Evolutionary conservation across 2,113 vertebrate genomes (phyloP).

Genomic region (Trichomycterus rosablanca): DNA sequence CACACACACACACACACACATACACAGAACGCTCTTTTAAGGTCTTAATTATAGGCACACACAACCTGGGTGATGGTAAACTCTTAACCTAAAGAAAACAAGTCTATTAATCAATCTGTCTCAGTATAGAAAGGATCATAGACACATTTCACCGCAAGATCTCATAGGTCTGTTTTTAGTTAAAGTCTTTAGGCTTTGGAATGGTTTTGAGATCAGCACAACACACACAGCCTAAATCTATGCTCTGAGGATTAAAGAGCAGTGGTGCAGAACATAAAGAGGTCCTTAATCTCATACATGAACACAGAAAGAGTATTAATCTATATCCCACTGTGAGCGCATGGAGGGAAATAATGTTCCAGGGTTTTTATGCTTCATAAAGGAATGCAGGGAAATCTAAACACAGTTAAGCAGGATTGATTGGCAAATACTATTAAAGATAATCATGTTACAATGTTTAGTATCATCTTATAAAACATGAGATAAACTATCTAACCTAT

Average conservation of each 20-base stretch:
- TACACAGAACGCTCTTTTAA: neutral
- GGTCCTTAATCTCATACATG: slow-evolving; percentile 19
- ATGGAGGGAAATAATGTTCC: slow-evolving; percentile 28
- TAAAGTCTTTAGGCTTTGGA: no score
- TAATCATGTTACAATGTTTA: no score
- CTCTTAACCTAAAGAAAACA: slow-evolving; percentile 6
- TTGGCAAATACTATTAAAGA: no score
- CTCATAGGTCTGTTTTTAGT: no score
- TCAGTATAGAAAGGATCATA: no score
- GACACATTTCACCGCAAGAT: no score
- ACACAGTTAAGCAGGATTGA: no score
- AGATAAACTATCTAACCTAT: no score
- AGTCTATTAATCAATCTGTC: neutral
- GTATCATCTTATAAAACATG: no score
- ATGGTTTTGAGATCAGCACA: no score
- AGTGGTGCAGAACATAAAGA: slow-evolving; percentile 20
- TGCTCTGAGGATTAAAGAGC: slow-evolving; percentile 14
- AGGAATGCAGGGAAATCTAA: slow-evolving; percentile 1
- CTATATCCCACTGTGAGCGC: slow-evolving; percentile 39
- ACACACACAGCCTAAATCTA: slow-evolving; percentile 18
- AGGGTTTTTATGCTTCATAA: neutral
- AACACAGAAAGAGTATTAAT: slow-evolving; percentile 37
- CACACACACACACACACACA: slow-evolving; percentile 19
- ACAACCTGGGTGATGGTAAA: neutral
- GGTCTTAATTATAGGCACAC: neutral